phyloP scores from a whole-genome alignment of 2,888 invertebrate genomes.

The Ypsolopha sequella region DNA sequence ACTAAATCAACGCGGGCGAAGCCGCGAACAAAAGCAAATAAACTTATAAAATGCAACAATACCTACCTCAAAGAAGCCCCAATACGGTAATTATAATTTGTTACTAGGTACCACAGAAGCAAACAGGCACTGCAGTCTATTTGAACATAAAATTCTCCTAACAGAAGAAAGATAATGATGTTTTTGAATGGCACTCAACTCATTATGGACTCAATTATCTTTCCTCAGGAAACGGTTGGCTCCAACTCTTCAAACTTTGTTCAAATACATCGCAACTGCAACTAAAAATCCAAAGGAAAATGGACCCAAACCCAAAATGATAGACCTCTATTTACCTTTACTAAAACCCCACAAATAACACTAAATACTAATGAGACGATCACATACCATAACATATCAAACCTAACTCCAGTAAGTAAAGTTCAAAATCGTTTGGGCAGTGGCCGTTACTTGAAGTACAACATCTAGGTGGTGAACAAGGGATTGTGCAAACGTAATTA shows the following conservation, averaged over 20 bases:
- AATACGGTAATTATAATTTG: too few relatives aligned
- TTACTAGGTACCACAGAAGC: too few relatives aligned
- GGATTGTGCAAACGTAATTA: conserved; percentile 62
- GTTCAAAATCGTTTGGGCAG: conserved; percentile 21
- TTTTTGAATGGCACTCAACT: conserved; percentile 61
- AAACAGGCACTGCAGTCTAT: too few relatives aligned
- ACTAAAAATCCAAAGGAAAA: conserved; percentile 7
- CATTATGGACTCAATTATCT: conserved; percentile 56
- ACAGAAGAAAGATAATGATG: conserved; percentile 44
- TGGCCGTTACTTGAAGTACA: conserved; percentile 32
- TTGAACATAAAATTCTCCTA: too few relatives aligned
- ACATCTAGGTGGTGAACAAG: conserved; percentile 24
- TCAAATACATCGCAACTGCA: background rate
- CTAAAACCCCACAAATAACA: conserved; percentile 27
- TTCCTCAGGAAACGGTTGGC: conserved; percentile 41
- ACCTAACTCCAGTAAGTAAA: conserved; percentile 17
- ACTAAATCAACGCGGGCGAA: too few relatives aligned
- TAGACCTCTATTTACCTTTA: conserved; percentile 14
- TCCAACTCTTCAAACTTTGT: conserved; percentile 10
- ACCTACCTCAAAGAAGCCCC: too few relatives aligned
- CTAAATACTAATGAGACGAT: conserved; percentile 57
- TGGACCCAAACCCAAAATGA: conserved; percentile 10
- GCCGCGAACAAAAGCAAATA: too few relatives aligned
- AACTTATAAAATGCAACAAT: too few relatives aligned
- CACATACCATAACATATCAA: conserved; percentile 22